Evolutionary conservation across 2,888 invertebrate genomes (phyloP), one percentile per base, ranked within the genome.

Genomic region (Diaperis boleti): DNA sequence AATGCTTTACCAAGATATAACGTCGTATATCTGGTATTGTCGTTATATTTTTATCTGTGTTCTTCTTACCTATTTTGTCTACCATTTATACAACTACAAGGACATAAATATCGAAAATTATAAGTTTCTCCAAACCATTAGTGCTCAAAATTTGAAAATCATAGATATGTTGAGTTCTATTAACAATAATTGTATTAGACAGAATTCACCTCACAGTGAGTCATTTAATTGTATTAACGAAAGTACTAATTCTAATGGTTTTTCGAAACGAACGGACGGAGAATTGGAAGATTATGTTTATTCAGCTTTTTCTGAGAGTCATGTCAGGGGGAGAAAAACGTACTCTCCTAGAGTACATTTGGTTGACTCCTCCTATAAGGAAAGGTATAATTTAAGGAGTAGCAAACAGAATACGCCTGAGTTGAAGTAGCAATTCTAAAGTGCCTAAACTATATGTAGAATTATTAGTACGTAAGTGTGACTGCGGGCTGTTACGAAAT

Each of bases 51-150:
- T 82, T 54, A 74, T 80, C 22, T 57, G 73, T 11, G 10, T 81
- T 11, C 78, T 78, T 11, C 29, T 80, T 1, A 5, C 78, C 14
- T 68, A 82, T 22, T 71, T 85, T 31, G 26, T 78, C 2, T 72
- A 77, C 54, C 74, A 72, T 49, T 79, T 78, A 7, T 78, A 80
- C 67, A 72, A 62, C 47, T 85, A 82, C 69, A 75, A 77, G 50
- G 84, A 86, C 75, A 75, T 82, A 47, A 75, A 79, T 64, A 59
- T 70, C 11, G 72, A 82, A 56, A 85, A 84, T 74, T 78, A 83
- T 69, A 67, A 75, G 31, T 71, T 84, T 10, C 75, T 85, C 3
- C 63, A 77, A 52, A 77, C 80, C 41, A 83, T 85, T 42, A 73
- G 77, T 49, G 73, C 79, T 60, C 83, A 84, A 69, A 80, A 81